Evolutionary conservation across 2,888 invertebrate species (phyloP), one percentile per base, ranked within the genome.

Genomic region (Acanthosepion lycidas): DNA sequence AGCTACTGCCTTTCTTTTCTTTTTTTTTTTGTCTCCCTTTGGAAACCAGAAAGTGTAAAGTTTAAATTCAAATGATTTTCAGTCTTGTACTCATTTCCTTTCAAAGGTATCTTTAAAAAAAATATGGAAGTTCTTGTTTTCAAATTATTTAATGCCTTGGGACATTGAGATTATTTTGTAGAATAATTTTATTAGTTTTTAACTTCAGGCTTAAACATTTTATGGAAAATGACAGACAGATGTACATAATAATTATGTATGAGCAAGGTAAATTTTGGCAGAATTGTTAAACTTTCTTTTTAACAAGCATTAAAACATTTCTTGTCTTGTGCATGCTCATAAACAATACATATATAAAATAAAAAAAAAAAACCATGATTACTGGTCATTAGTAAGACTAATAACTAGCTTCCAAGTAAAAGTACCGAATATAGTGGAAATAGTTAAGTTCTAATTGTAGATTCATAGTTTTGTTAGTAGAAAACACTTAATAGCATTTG

Each of bases 131-230:
- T 78, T 78, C 78, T 78, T 78, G 78, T 78, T n/a, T 59, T 78
- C 78, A 78, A 78, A 33, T 78, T n/a, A 78, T n/a, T n/a, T 33
- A 33, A n/a, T n/a, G 78, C 78, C 78, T 78, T 33, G 9, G 78
- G 78, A 78, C 33, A 78, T 78, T 15, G n/a, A n/a, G 78, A 78
- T 78, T 78, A 78, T 78, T 78, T n/a, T 78, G 78, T 12, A 78
- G 78, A 78, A 78, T 78, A 78, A 78, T 78, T n/a, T 78, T n/a
- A 78, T 78, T 33, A 78, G n/a, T 78, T 78, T 78, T 78, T 78
- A n/a, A 33, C 33, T 78, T 78, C n/a, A n/a, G n/a, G 33, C 78
- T 78, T 78, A 78, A 78, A n/a, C n/a, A 78, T 78, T n/a, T 78
- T 33, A 78, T n/a, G 18, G 78, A 78, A n/a, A 78, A 78, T 33